These are phyloP conservation scores for Sycophaga agraensis DNA, from an alignment of 1,140 invertebrate genomes.

Conservation along the genomic window DNA sequence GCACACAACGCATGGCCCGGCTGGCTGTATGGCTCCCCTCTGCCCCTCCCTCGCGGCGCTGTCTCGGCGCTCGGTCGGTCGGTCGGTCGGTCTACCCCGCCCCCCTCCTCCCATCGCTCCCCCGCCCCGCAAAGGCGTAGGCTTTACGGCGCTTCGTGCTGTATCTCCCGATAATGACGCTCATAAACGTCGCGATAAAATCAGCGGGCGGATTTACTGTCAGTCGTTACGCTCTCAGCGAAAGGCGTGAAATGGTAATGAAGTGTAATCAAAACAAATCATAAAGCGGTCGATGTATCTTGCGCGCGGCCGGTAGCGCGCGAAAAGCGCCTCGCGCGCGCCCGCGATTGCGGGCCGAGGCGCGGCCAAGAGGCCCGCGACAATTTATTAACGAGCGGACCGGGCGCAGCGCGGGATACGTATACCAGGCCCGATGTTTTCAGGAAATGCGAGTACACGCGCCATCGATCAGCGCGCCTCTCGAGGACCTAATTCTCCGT, in stretches of 20 bases:
- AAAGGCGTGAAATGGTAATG: conserved; percentile 54
- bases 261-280: conserved; percentile 57
- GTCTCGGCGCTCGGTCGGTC: conserved; percentile 15
- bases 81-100: conserved; percentile 18
- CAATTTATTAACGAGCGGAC: no score
- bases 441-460: no score
- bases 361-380: no score
- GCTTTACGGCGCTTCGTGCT: conserved; percentile 48
- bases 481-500: no score
- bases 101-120: conserved; percentile 33
- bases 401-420: no score
- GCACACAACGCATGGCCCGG: neutral
- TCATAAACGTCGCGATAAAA: conserved; percentile 58
- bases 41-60: neutral
- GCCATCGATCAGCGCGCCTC: no score
- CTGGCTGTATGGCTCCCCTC: no score
- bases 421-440: no score
- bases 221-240: conserved; percentile 43
- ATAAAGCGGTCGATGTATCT: conserved; percentile 39
- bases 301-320: neutral
- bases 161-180: conserved; percentile 52
- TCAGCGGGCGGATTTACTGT: conserved; percentile 54
- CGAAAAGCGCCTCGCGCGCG: neutral
- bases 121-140: conserved; percentile 52
- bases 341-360: no score